phyloP scores from a whole-genome alignment of 2,113 vertebrate species.

The Crypturellus undulatus region DNA sequence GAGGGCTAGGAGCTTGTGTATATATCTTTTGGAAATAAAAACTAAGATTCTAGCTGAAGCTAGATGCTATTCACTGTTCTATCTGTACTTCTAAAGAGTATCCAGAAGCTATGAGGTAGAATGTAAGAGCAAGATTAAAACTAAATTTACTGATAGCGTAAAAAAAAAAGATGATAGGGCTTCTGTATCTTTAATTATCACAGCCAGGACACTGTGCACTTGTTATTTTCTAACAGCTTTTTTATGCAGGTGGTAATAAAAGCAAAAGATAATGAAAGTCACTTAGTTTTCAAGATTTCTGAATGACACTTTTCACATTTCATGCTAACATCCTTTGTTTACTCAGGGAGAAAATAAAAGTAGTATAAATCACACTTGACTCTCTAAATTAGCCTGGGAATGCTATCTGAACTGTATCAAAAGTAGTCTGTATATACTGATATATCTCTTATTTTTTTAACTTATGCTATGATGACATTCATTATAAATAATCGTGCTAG shows the following conservation, averaged over 20 bases:
- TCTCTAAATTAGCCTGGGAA: not conserved
- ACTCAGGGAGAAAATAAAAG: not conserved
- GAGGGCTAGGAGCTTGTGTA: not conserved
- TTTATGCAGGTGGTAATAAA: not conserved
- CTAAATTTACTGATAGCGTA: slow-evolving; percentile 23
- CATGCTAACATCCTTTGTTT: slow-evolving; percentile 9
- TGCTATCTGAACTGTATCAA: not conserved
- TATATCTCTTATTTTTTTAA: not conserved
- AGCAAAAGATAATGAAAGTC: not conserved
- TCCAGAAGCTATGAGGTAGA: slow-evolving; percentile 41
- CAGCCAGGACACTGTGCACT: not conserved
- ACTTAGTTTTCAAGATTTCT: slow-evolving; percentile 34
- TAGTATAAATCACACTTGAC: not conserved
- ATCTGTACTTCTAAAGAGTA: not conserved
- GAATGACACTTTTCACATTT: slow-evolving; percentile 47
- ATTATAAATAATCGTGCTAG: not conserved
- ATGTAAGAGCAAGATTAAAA: slow-evolving; percentile 46
- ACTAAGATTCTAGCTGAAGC: not conserved
- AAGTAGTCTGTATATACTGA: not conserved
- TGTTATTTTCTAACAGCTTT: not conserved
- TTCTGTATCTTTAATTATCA: slow-evolving; percentile 44
- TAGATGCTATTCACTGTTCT: not conserved
- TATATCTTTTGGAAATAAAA: not conserved
- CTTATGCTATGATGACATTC: not conserved
- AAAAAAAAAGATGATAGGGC: slow-evolving; percentile 26